Evolutionary conservation across 1,140 invertebrate species (phyloP), one percentile per base, ranked within the genome.

Genomic region (Nasonia vitripennis): DNA sequence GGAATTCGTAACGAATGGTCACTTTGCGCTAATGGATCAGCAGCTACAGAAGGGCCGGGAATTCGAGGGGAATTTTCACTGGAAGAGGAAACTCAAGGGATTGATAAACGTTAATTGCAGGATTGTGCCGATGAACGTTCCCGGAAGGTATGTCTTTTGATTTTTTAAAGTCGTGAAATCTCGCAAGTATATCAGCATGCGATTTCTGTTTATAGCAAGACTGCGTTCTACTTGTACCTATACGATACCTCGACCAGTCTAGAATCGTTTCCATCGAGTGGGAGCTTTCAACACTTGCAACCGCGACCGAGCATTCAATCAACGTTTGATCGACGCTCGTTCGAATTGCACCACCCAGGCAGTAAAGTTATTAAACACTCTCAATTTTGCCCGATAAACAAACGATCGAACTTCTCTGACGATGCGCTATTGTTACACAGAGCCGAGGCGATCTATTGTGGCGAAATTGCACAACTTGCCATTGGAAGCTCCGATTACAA

Each of bases 401-500:
- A 62, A 62, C 55, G 55, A n/a, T 62, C 55, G 7, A 62, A 62
- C 55, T 62, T 62, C 55, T n/a, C 55, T 62, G 55, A n/a, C 55
- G 9, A 31, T 48, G 11, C 6, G 62, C 75, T 27, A 12, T 84
- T 45, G 80, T 87, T 27, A 85, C 55, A 45, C 20, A 92, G 91
- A 89, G 5, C 89, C 87, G 9, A 94, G 97, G 81, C 93, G 97
- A 84, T 97, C 98, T 68, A 98, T 97, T 87, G 94, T 98, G 73
- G 97, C 97, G 27, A 97, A 97, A 93, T 94, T 98, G 17, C 96
- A 97, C 88, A 95, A 94, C 90, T 93, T 98, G 88, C 97, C 97
- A 20, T 95, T 99, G 41, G 98, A 99, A 93, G 97, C 98, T 14
- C 98, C 98, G 1, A 98, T 99, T 85, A 98, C 97, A 27, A 98